Conservation (phyloP, 1,140 invertebrate species). For the Zaprionus africanus region DNA sequence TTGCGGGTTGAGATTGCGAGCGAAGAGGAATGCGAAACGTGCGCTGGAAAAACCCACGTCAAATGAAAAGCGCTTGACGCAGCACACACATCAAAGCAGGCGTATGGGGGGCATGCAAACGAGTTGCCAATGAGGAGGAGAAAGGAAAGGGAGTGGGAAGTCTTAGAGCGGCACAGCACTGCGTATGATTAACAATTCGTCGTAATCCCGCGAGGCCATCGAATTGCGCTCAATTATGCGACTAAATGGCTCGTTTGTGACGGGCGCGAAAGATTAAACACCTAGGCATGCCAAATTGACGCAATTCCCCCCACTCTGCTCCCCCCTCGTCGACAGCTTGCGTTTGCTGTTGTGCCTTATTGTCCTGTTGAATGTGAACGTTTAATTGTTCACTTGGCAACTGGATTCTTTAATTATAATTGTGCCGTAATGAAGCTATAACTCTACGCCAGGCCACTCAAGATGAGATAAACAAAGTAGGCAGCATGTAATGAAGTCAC, state of each 20-base stretch:
- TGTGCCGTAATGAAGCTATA: constrained; percentile 28
- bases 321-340: background rate
- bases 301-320: background rate
- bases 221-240: constrained; percentile 12
- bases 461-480: constrained; percentile 7
- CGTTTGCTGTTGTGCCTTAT: background rate
- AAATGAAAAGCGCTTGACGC: background rate
- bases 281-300: background rate
- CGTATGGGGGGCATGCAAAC: constrained; percentile 4
- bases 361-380: background rate
- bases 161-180: constrained; percentile 18
- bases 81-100: constrained; percentile 7
- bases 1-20: constrained; percentile 18
- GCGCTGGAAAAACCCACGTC: constrained; percentile 1
- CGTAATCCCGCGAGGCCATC: constrained; percentile 6
- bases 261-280: background rate
- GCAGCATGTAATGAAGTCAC: constrained; percentile 71
- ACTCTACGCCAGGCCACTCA: constrained; percentile 10
- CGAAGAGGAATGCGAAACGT: background rate
- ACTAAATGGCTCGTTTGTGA: background rate
- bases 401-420: constrained; percentile 28
- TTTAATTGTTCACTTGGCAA: constrained; percentile 14
- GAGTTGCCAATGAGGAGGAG: background rate
- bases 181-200: constrained; percentile 53
- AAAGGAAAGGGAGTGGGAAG: background rate